These are phyloP conservation scores for Corythoichthys intestinalis DNA, from an alignment of 2,113 vertebrate genomes.

Conservation along the genomic window DNA sequence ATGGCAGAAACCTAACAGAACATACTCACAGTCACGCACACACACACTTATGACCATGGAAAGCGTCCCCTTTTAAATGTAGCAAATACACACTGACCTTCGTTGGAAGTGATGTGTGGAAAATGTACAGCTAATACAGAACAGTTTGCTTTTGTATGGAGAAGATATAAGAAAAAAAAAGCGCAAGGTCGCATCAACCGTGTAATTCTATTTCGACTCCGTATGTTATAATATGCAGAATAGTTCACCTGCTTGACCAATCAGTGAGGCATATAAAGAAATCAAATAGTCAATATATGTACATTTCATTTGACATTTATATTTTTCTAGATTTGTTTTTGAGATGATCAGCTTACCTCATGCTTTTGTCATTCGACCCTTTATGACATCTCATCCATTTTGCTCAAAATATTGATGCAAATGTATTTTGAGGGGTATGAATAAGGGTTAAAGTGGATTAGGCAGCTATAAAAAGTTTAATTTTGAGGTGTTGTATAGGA, in stretches of 20 bases:
- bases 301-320: no score
- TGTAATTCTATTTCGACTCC: not conserved
- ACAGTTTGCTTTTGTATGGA: not conserved
- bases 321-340: no score
- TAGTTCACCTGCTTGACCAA: no score
- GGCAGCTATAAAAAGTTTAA: not conserved
- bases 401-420: no score
- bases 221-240: not conserved
- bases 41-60: not conserved
- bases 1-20: conserved; percentile 35
- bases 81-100: conserved; percentile 13
- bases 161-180: not conserved
- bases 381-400: no score
- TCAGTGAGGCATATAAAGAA: no score
- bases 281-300: no score
- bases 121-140: not conserved
- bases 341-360: no score
- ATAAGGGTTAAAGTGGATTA: not conserved
- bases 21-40: conserved; percentile 2
- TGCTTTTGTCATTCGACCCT: no score
- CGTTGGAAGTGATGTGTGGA: not conserved
- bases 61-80: conserved; percentile 12
- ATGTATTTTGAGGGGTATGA: no score
- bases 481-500: not conserved
- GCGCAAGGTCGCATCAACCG: not conserved